Conservation (phyloP, 2,113 vertebrate genomes). For the Sinosuthora webbiana region DNA sequence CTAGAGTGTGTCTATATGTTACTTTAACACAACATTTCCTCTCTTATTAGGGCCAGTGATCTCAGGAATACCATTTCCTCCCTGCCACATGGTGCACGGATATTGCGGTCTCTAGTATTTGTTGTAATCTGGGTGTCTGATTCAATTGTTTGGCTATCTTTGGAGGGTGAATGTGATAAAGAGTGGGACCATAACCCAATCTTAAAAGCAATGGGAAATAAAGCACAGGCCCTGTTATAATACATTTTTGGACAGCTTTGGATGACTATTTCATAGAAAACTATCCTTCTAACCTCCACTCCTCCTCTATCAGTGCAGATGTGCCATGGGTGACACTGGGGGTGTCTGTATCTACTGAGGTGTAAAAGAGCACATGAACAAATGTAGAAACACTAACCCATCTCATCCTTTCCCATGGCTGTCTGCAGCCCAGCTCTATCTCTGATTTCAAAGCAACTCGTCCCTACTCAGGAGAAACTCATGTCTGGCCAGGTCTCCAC, state of each 20-base stretch:
- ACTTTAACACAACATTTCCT: background rate
- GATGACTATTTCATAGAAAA: constrained; percentile 23
- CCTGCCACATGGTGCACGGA: background rate
- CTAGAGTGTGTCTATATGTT: background rate
- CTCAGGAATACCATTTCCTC: constrained; percentile 34
- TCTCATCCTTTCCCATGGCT: background rate
- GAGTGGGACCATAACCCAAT: constrained; percentile 43
- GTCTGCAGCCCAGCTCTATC: background rate
- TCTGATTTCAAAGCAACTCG: background rate
- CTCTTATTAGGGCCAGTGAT: background rate
- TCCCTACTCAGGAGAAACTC: background rate
- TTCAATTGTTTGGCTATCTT: constrained; percentile 61
- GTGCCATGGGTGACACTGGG: background rate
- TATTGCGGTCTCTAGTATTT: constrained; percentile 35
- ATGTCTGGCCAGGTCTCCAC: background rate
- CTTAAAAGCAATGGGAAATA: constrained; percentile 60
- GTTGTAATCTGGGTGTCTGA: constrained; percentile 38
- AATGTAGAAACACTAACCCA: background rate
- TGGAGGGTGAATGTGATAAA: constrained; percentile 56
- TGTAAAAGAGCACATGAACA: background rate
- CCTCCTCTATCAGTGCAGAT: background rate
- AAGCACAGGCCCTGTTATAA: background rate
- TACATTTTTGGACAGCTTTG: background rate
- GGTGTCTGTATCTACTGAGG: background rate
- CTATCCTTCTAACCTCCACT: background rate